These are phyloP conservation scores for Drosophila pallidifrons DNA, from an alignment of 1,140 invertebrate species.

Conservation along the genomic window DNA sequence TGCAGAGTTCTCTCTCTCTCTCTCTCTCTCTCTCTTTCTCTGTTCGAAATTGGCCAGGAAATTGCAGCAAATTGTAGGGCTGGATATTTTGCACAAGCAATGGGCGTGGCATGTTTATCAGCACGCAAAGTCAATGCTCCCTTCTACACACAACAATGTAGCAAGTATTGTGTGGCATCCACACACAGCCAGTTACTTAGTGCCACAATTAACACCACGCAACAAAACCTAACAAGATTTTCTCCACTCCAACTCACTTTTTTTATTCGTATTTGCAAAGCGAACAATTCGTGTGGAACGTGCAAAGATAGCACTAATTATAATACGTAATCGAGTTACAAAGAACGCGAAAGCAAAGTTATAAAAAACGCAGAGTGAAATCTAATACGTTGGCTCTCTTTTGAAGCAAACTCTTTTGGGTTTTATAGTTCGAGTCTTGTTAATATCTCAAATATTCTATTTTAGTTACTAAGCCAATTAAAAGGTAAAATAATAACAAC, in stretches of 20 bases:
- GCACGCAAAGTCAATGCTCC: constrained; percentile 35
- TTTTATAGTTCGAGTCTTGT: no score
- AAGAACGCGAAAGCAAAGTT: neutral
- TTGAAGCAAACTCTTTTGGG: no score
- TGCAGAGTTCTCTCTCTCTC: neutral
- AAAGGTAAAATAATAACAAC: no score
- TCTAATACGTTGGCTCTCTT: no score
- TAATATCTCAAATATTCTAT: no score
- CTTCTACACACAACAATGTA: constrained; percentile 15
- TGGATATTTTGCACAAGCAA: constrained; percentile 31
- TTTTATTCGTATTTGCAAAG: neutral
- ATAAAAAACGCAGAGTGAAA: no score
- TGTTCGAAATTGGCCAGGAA: constrained; percentile 59
- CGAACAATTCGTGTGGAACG: neutral
- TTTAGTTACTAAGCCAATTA: no score
- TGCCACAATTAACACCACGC: constrained; percentile 21
- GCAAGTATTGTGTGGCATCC: constrained; percentile 9
- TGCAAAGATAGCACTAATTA: neutral
- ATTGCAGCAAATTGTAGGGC: constrained; percentile 70
- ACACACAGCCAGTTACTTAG: constrained; percentile 9
- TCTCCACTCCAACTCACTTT: neutral
- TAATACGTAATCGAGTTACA: neutral
- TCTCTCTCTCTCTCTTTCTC: no score
- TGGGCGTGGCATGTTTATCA: constrained; percentile 53
- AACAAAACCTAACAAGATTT: constrained; percentile 17